Conservation (phyloP, 2,113 vertebrate species). For the Xenopus laevis region DNA sequence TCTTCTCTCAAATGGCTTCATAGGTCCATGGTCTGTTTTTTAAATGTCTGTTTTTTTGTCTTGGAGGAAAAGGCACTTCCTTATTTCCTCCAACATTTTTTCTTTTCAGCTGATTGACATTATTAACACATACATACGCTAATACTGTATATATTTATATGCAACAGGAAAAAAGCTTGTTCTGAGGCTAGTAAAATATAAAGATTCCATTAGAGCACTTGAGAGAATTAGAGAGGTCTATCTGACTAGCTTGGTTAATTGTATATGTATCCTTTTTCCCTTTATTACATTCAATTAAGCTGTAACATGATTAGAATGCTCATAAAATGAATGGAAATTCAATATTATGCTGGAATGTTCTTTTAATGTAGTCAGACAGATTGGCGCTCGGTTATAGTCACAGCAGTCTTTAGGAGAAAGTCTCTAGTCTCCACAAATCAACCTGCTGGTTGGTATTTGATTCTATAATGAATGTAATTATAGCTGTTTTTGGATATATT, state of each 20-base stretch:
- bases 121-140: not conserved
- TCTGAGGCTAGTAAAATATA: conserved; percentile 5
- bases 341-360: not conserved
- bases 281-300: not conserved
- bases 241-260: not conserved
- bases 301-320: not conserved
- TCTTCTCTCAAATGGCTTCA: not conserved
- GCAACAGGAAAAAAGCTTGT: not conserved
- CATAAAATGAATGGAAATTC: not conserved
- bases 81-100: not conserved
- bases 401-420: too few relatives aligned
- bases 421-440: too few relatives aligned
- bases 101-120: not conserved
- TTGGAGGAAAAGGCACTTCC: not conserved
- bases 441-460: too few relatives aligned
- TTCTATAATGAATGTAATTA: too few relatives aligned
- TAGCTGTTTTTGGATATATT: too few relatives aligned
- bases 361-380: too few relatives aligned
- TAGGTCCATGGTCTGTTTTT: not conserved
- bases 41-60: not conserved
- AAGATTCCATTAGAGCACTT: not conserved
- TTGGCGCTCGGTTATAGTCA: too few relatives aligned
- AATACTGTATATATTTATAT: not conserved
- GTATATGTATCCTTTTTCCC: not conserved
- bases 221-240: not conserved